phyloP scores from a whole-genome alignment of 2,797 vertebrate genomes.

The Botia kubotai region DNA sequence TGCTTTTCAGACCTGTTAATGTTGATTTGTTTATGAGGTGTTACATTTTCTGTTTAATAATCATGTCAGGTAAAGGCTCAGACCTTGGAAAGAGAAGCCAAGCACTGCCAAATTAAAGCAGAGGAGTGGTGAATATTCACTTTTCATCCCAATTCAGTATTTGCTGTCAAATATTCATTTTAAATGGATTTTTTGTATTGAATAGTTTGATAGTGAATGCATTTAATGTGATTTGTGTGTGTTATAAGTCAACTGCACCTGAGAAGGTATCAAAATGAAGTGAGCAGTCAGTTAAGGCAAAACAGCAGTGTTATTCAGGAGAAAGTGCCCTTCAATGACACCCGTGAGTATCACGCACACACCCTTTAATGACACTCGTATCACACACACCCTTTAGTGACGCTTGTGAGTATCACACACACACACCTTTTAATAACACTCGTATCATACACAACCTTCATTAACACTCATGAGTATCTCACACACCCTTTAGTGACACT shows the following conservation, averaged over 20 bases:
- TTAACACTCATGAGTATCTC: neutral
- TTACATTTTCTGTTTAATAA: neutral
- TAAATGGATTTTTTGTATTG: neutral
- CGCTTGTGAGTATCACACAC: neutral
- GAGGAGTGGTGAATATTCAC: constrained; percentile 88
- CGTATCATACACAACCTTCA: neutral
- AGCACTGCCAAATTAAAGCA: constrained; percentile 91
- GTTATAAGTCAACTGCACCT: constrained; percentile 90
- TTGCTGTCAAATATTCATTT: no score
- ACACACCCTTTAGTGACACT: no score
- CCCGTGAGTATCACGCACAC: constrained; percentile 83
- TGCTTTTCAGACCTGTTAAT: neutral
- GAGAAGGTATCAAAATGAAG: constrained; percentile 91
- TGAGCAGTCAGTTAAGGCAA: constrained; percentile 91
- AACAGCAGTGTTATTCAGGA: constrained; percentile 94
- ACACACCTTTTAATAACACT: neutral
- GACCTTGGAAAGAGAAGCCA: constrained; percentile 91
- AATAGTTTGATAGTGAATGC: neutral
- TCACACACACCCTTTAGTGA: neutral
- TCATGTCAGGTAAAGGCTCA: constrained; percentile 87
- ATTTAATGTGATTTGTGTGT: constrained; percentile 1
- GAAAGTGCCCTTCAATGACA: constrained; percentile 99
- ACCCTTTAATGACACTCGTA: no score
- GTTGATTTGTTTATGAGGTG: neutral
- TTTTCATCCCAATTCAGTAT: neutral